Percentiles rank a stretch among this genome's conserved stretches.
Conservation (phyloP, 2,113 vertebrate species). For the Triplophysa dalaica region DNA sequence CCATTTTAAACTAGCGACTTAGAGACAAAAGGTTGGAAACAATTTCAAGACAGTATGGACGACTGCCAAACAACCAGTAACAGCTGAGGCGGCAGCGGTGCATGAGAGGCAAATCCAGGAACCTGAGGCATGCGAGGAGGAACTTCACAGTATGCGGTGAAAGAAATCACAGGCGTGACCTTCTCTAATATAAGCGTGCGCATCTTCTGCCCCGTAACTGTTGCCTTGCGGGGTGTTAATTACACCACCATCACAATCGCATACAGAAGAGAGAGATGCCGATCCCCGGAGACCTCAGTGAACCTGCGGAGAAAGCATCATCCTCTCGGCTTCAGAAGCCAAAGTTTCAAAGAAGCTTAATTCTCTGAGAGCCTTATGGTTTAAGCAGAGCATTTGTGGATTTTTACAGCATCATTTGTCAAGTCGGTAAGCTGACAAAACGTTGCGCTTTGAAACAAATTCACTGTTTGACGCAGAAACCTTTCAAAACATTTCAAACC, state of each 20-base stretch:
- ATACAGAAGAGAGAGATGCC: constrained; percentile 7
- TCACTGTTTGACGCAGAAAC: neutral
- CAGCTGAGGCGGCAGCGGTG: constrained; percentile 52
- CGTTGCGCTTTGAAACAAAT: constrained; percentile 10
- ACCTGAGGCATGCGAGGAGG: constrained; percentile 36
- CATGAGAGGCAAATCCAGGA: constrained; percentile 11
- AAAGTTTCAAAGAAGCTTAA: constrained; percentile 19
- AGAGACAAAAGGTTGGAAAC: constrained; percentile 51
- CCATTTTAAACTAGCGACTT: constrained; percentile 55
- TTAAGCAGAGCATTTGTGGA: neutral
- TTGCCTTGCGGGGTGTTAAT: constrained; percentile 3
- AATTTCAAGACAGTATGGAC: constrained; percentile 57
- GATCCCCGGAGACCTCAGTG: neutral
- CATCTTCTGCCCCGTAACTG: neutral
- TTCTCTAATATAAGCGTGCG: constrained; percentile 21
- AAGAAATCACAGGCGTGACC: constrained; percentile 42
- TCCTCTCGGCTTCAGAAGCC: neutral
- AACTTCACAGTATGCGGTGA: constrained; percentile 15
- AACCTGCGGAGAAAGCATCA: neutral
- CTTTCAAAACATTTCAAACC: neutral
- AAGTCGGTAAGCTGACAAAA: constrained; percentile 27
- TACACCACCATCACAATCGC: constrained; percentile 27
- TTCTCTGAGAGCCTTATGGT: constrained; percentile 6
- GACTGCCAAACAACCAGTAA: constrained; percentile 45
- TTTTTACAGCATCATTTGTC: constrained; percentile 15